Base-by-base conservation (phyloP, 2,797 vertebrate species). In the Clarias fuscus region DNA sequence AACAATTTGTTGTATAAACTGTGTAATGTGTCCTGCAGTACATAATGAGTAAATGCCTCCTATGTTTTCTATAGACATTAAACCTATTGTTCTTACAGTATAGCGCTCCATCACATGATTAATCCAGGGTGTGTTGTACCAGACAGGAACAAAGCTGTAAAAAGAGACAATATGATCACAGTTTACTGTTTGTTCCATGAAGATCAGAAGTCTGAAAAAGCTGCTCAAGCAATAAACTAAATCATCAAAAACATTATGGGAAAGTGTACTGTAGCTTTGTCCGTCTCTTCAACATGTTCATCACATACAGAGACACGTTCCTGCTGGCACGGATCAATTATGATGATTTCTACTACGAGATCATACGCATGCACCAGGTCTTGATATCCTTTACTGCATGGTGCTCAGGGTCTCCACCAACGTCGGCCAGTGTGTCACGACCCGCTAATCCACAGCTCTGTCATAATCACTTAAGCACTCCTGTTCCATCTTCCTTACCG, bases 311-410 rank as follows among this genome's bases (percentile, higher is more conserved):
- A 0, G 98, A 99, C 94, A 99, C 98, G 1, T 99, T 99, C 92
- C 96, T 99, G 88, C 98, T 98, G 27, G 98, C 98, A 22, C 98
- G 98, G 81, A 98, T 97, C 95, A 99, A 98, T 92, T 99, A 99
- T 8, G 98, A 99, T 80, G 98, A 99, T 89, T 94, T 99, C 40
- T 99, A 99, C 92, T 99, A 99, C 3, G 98, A 99, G 93, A 98
- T 99, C 33, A 97, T 99, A 85, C 96, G 98, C 62, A 99, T 99
- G 98, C 98, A 99, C 91, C 98, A 99, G 95, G 98, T 97, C 90
- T 99, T 99, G 98, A 99, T 93, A 99, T 99, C 94, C 97, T 99
- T 88, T 98, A 99, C 93, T 99, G 97, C 84, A 99, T 99, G 98
- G 98, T 99, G 86, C 92, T 99, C 83, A 96, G 98, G 90, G 96